Percentiles rank a stretch among this genome's conserved stretches.
phyloP scores from a whole-genome alignment of 2,888 invertebrate genomes.

The Gari tellinella region DNA sequence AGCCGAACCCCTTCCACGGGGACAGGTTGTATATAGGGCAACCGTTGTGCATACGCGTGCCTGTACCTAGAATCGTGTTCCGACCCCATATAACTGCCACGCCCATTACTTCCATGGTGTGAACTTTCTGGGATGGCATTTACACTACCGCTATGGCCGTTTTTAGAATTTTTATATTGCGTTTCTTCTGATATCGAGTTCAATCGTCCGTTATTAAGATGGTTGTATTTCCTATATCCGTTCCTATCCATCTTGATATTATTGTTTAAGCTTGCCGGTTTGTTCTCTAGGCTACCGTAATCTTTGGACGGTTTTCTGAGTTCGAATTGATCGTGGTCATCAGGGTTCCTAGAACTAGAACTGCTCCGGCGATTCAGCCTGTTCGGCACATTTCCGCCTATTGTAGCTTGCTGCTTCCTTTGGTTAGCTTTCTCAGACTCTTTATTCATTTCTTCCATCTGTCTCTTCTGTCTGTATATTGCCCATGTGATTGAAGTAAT shows the following conservation, averaged over 20 bases:
- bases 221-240: conserved; percentile 5
- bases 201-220: not conserved
- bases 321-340: conserved; percentile 14
- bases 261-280: not conserved
- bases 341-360: conserved; percentile 29
- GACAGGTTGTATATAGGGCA: conserved; percentile 1
- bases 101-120: no score
- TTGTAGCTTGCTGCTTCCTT: not conserved
- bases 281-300: not conserved
- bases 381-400: conserved; percentile 37
- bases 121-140: no score
- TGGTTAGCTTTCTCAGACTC: conserved; percentile 6
- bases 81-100: no score
- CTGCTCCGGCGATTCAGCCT: conserved; percentile 28
- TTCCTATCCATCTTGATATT: conserved; percentile 2
- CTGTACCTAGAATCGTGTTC: no score
- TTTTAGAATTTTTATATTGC: no score
- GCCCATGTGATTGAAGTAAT: conserved; percentile 64
- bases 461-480: conserved; percentile 43
- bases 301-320: no score
- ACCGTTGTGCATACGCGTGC: not conserved
- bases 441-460: conserved; percentile 31
- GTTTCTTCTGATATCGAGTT: not conserved
- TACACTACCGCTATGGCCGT: no score
- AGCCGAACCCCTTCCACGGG: conserved; percentile 34